Conservation (phyloP, 2,113 vertebrate species). For the Nesogale talazaci region DNA sequence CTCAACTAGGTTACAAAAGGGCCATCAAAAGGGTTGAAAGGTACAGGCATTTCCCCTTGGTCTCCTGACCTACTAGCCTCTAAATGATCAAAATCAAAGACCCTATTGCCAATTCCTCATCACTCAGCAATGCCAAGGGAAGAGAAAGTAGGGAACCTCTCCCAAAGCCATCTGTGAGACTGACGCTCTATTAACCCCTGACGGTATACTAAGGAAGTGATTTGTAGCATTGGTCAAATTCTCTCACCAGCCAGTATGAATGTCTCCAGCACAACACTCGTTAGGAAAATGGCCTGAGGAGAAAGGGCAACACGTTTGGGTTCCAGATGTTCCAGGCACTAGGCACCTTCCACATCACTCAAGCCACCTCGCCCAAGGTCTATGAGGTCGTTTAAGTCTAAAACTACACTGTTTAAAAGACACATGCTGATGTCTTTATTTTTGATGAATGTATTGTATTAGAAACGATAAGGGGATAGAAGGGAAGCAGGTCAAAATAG, state of each 20-base stretch:
- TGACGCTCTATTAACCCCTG: neutral
- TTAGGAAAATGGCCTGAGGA: neutral
- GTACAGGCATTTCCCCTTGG: too few species aligned
- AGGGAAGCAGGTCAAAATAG: neutral
- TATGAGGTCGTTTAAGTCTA: neutral
- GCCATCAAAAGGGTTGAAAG: neutral
- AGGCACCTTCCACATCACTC: neutral
- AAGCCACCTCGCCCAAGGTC: neutral
- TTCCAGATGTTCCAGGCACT: neutral
- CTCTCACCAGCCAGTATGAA: neutral
- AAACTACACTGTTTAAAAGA: neutral
- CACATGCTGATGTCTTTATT: neutral
- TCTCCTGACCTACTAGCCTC: neutral
- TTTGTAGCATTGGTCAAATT: neutral
- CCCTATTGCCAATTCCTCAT: neutral
- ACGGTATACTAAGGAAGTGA: neutral
- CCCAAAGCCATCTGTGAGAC: neutral
- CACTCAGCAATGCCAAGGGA: neutral
- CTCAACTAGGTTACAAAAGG: neutral
- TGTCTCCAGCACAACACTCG: neutral
- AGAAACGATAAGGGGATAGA: neutral
- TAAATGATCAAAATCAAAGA: neutral
- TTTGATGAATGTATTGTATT: neutral
- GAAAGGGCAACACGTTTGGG: neutral
- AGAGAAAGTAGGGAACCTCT: neutral